Percentiles rank a stretch among this genome's conserved stretches.
Evolutionary conservation across 2,797 vertebrate genomes (phyloP).

Genomic region (Parauchenoglanis punctatus): DNA sequence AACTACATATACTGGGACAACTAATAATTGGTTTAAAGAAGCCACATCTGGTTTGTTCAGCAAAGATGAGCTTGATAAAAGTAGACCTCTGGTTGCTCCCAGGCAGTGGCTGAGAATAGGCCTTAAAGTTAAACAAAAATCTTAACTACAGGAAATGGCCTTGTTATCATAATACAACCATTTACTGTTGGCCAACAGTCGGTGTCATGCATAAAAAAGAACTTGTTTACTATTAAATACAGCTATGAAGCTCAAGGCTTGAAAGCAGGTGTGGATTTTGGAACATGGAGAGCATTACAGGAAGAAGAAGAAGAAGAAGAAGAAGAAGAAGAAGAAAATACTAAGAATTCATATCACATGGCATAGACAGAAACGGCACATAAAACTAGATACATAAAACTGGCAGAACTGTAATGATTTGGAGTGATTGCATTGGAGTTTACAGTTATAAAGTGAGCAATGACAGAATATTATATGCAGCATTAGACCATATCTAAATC

Average conservation of each 20-base stretch:
- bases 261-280: constrained; percentile 64
- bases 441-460: background rate
- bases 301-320: constrained; percentile 70
- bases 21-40: constrained; percentile 93
- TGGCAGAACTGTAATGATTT: background rate
- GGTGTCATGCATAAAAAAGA: constrained; percentile 77
- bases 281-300: constrained; percentile 53
- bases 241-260: constrained; percentile 69
- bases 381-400: background rate
- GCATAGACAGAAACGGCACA: constrained; percentile 64
- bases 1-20: constrained; percentile 86
- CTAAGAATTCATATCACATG: background rate
- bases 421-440: background rate
- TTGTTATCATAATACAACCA: constrained; percentile 88
- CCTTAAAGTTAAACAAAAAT: constrained; percentile 87
- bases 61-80: constrained; percentile 87
- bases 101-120: constrained; percentile 81
- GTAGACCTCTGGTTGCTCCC: constrained; percentile 70
- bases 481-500: background rate
- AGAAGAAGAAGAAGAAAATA: constrained; percentile 62
- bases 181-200: constrained; percentile 86
- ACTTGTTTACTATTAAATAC: constrained; percentile 79
- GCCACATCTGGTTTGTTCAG: constrained; percentile 88
- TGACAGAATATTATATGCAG: background rate
- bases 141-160: constrained; percentile 90